Conservation (phyloP, 2,797 vertebrate genomes). For the Ibycter americanus region DNA sequence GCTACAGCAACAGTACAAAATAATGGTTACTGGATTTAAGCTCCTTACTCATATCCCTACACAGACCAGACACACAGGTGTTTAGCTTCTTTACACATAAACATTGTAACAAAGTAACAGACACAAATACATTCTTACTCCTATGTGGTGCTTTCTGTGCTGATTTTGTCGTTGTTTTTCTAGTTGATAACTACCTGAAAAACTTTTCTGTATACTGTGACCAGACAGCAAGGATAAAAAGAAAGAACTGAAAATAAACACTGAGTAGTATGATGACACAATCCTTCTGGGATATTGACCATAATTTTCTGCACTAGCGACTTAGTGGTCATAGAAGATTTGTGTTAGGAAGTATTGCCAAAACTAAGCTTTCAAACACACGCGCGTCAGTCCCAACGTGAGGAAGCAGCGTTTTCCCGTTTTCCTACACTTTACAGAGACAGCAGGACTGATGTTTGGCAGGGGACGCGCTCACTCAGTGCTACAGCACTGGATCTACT, state of each 20-base stretch:
- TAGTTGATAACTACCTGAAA: neutral
- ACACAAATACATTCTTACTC: neutral
- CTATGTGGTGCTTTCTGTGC: neutral
- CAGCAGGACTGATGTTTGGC: neutral
- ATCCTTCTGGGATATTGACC: neutral
- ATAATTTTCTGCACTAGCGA: neutral
- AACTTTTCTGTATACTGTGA: neutral
- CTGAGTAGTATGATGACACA: neutral
- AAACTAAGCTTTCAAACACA: neutral
- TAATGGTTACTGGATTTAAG: neutral
- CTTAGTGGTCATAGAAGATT: neutral
- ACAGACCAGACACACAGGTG: neutral
- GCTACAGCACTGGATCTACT: neutral
- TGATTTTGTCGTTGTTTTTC: neutral
- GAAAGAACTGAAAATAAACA: neutral
- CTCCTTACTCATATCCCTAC: neutral
- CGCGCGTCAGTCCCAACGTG: accelerated
- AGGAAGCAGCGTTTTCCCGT: neutral
- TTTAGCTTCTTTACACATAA: neutral
- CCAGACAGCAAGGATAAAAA: neutral
- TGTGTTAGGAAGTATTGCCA: neutral
- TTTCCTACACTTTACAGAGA: neutral
- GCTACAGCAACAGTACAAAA: neutral
- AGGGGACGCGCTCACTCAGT: accelerated
- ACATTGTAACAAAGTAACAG: neutral